These are phyloP conservation scores for Tiaroga cobitis DNA, from an alignment of 2,797 vertebrate genomes.

Conservation along the genomic window DNA sequence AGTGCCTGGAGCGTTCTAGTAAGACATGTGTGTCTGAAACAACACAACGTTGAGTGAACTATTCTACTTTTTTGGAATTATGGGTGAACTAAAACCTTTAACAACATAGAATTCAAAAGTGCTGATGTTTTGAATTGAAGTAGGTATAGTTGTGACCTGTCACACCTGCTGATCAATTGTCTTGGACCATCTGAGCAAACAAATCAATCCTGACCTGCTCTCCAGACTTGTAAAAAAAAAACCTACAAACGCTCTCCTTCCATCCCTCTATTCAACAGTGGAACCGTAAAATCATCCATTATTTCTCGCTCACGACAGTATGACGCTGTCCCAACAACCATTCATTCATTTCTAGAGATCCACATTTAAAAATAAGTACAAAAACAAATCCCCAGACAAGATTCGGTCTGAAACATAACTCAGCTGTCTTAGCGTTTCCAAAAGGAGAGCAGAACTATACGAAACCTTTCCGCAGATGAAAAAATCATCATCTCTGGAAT, in stretches of 20 bases:
- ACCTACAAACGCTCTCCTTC: not conserved
- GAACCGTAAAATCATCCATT: not conserved
- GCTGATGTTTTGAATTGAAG: not conserved
- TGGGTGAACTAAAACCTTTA: not conserved
- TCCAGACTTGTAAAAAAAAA: not conserved
- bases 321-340: slow-evolving; percentile 8
- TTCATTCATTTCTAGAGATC: slow-evolving; percentile 25
- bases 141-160: not conserved
- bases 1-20: not conserved
- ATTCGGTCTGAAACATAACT: slow-evolving; percentile 37
- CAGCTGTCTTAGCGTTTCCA: not conserved
- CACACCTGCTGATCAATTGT: slow-evolving; percentile 1
- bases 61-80: not conserved
- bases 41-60: not conserved
- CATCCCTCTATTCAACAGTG: not conserved
- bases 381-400: slow-evolving; percentile 12
- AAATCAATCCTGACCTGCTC: slow-evolving; percentile 10
- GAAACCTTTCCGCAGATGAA: slow-evolving; percentile 31
- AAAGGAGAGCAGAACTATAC: slow-evolving; percentile 9
- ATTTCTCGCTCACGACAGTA: not conserved
- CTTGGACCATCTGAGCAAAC: slow-evolving; percentile 31
- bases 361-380: slow-evolving; percentile 25
- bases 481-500: slow-evolving; percentile 33
- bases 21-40: not conserved
- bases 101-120: not conserved